Evolutionary conservation across 2,797 vertebrate genomes (phyloP), one percentile per base, ranked within the genome.

Genomic region (Cyprinella venusta): DNA sequence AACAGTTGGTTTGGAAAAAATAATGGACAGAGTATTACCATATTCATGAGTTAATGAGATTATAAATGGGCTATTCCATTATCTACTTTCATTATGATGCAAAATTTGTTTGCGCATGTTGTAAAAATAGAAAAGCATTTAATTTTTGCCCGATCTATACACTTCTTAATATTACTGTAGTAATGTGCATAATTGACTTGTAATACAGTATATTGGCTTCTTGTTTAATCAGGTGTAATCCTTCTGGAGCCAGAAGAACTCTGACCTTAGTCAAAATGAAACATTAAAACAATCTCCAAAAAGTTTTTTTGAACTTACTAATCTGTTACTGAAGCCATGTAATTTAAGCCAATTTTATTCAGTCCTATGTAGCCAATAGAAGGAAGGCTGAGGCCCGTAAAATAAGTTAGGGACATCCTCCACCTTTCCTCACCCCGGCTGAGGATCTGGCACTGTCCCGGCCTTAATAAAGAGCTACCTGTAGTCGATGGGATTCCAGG

Each of bases 191-290:
- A 50, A 6, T 50, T 50, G 16, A 16, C 48, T 18, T 18, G 48
- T 18, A 18, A 18, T 50, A n/a, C n/a, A n/a, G n/a, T n/a, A 6
- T 50, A 50, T 16, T 50, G 48, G 48, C 48, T 18, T 50, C 48
- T 50, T 16, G 48, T 50, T 50, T 6, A 6, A 50, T 18, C 48
- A 18, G 5, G 16, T 50, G 15, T 50, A 50, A 50, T 45, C 45
- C 13, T 50, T 50, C 15, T 50, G 5, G 16, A 50, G 15, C 48
- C 48, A 50, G 48, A 50, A 50, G 48, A 50, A 18, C 48, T n/a
- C n/a, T n/a, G 48, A 50, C 48, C 56, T 59, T 65, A 75, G 69
- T 76, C 72, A 76, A 84, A 80, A 79, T 64, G 26, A 74, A 79
- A 72, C 70, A 45, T 45, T 54, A 42, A 67, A 67, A 18, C 33